Evolutionary conservation across 2,797 vertebrate genomes (phyloP).

Genomic region (Basileuterus tristriatus): DNA sequence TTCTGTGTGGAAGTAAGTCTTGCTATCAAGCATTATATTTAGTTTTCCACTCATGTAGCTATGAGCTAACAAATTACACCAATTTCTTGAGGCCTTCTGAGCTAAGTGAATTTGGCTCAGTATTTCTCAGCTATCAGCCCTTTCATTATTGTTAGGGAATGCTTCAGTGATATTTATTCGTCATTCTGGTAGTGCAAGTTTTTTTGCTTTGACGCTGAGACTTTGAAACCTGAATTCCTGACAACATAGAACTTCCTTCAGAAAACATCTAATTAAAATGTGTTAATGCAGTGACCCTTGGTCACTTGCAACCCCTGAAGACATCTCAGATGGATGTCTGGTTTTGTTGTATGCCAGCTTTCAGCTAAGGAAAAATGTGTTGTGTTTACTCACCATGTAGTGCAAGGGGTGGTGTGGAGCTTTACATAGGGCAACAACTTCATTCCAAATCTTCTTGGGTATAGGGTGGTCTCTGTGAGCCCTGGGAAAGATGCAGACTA

Average conservation of each 20-base stretch:
- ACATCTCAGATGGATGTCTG: background rate
- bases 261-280: conserved; percentile 34
- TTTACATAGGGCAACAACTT: background rate
- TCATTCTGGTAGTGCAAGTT: conserved; percentile 26
- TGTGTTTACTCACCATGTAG: background rate
- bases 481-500: background rate
- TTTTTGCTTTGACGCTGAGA: conserved; percentile 3
- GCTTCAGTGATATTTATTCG: conserved; percentile 57
- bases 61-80: conserved; percentile 57
- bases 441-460: background rate
- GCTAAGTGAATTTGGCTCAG: conserved; percentile 62
- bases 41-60: conserved; percentile 58
- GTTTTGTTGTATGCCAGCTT: background rate
- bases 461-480: background rate
- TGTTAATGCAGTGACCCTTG: background rate
- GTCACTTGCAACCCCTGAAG: background rate
- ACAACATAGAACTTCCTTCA: background rate
- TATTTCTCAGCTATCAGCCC: conserved; percentile 48
- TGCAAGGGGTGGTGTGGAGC: background rate
- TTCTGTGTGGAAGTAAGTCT: conserved; percentile 41
- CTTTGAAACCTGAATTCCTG: conserved; percentile 39
- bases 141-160: conserved; percentile 59
- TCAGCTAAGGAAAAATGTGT: background rate
- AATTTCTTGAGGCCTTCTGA: conserved; percentile 54
- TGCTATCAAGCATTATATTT: conserved; percentile 35